Conservation (phyloP, 2,113 vertebrate species). For the Oreocharis arfaki region DNA sequence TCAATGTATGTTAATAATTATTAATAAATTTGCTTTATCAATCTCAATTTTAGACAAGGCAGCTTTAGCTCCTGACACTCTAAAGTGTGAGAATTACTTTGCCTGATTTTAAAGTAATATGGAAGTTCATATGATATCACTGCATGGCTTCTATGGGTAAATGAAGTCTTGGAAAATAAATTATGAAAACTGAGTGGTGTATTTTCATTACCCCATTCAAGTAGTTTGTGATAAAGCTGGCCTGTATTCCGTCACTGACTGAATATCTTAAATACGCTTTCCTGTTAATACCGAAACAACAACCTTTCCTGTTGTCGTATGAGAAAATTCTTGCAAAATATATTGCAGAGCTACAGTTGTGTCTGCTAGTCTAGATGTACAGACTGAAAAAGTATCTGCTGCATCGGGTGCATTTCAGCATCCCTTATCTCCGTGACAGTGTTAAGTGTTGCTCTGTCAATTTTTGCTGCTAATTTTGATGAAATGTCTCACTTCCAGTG, state of each 20-base stretch:
- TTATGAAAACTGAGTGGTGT: not conserved
- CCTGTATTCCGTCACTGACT: not conserved
- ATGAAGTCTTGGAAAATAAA: not conserved
- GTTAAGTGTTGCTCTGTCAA: not conserved
- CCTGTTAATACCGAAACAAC: not conserved
- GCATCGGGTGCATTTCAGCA: not conserved
- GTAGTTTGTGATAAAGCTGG: not conserved
- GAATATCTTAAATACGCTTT: not conserved
- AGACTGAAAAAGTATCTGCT: not conserved
- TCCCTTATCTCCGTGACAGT: not conserved
- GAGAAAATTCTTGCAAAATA: not conserved
- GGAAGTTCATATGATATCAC: not conserved
- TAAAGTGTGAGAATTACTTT: conserved; percentile 9
- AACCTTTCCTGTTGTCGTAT: not conserved
- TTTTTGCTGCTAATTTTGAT: not conserved
- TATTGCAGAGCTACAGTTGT: not conserved
- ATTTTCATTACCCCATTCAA: not conserved
- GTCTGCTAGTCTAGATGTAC: not conserved
- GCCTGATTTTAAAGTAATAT: not conserved
- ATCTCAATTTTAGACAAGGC: conserved; percentile 11
- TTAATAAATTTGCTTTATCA: not conserved
- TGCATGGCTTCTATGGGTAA: not conserved
- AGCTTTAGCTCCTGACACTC: not conserved
- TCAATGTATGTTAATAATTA: conserved; percentile 40
- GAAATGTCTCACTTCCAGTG: fast-evolving